These are phyloP conservation scores for Knipowitschia caucasica DNA, from an alignment of 2,797 vertebrate genomes.

Conservation along the genomic window DNA sequence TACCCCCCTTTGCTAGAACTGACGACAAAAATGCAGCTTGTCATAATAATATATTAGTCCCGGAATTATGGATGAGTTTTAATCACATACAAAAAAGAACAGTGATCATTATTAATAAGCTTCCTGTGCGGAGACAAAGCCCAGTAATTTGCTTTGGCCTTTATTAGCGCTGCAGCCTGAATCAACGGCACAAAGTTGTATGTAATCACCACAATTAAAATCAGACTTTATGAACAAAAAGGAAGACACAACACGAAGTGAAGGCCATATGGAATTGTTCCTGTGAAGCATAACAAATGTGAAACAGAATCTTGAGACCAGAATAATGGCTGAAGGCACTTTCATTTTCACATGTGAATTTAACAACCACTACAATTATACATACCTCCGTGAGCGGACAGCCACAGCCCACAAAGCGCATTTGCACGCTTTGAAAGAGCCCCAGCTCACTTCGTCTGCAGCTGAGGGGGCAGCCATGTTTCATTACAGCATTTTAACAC, in stretches of 20 bases:
- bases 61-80: slow-evolving; percentile 43
- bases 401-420: slow-evolving; percentile 59
- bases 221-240: slow-evolving; percentile 60
- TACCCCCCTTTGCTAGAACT: slow-evolving; percentile 41
- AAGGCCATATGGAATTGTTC: slow-evolving; percentile 74
- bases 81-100: slow-evolving; percentile 42
- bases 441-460: slow-evolving; percentile 47
- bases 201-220: slow-evolving; percentile 78
- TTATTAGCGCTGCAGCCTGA: slow-evolving; percentile 54
- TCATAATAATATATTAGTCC: slow-evolving; percentile 38
- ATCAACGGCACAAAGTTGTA: slow-evolving; percentile 62
- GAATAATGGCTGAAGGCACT: slow-evolving; percentile 62
- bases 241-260: slow-evolving; percentile 58
- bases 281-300: slow-evolving; percentile 63
- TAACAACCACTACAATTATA: slow-evolving; percentile 64
- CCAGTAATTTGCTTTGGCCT: background rate
- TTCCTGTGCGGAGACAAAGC: slow-evolving; percentile 11
- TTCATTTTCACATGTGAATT: slow-evolving; percentile 60
- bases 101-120: slow-evolving; percentile 35
- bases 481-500: slow-evolving; percentile 54
- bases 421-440: slow-evolving; percentile 64
- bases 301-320: slow-evolving; percentile 62
- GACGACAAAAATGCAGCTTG: slow-evolving; percentile 42
- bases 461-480: slow-evolving; percentile 59
- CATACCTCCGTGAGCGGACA: slow-evolving; percentile 59